Evolutionary conservation across 2,888 invertebrate genomes (phyloP), one percentile per base, ranked within the genome.

Genomic region (Noctuana brunneofusca): DNA sequence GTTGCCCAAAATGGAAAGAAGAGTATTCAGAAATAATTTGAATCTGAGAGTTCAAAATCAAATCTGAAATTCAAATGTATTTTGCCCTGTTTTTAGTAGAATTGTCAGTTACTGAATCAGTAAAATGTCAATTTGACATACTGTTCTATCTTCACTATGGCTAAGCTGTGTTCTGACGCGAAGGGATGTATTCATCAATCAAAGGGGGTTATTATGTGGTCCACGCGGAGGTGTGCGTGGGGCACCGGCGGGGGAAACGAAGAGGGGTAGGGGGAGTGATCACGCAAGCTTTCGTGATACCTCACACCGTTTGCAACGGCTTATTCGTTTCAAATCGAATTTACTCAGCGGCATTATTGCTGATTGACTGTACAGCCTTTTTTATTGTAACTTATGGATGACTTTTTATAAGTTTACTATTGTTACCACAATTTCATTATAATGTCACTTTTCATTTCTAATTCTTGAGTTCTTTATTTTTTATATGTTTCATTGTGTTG

Each of bases 101-200:
- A 5, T 16, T 16, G 16, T 0, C 16, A n/a, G 0, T 32, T 32
- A 3, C 24, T 24, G 3, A 4, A 9, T 8, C 5, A 0, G 32
- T 32, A 32, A 32, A 32, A 32, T 12, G 11, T 32, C 12, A 12
- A 32, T 32, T 12, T 11, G 2, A 41, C 46, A n/a, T 48, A 38
- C 54, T 54, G 43, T 35, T 60, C 24, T 9, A n/a, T 14, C 35
- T 54, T 24, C 18, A 54, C 60, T 60, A 32, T 60, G 60, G 54
- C 30, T 54, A 60, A 24, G 54, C 68, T 66, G 68, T 67, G 66
- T 63, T 66, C 66, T 63, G 65, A 69, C 65, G 65, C 66, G 66
- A 65, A 68, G 72, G 71, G 74, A 72, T 71, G 69, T 73, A 68
- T 71, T 73, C 73, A 74, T 73, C 74, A 73, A 74, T 74, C 74